These are phyloP conservation scores for Nyctalus aviator DNA, from an alignment of 2,797 vertebrate genomes.

Conservation along the genomic window DNA sequence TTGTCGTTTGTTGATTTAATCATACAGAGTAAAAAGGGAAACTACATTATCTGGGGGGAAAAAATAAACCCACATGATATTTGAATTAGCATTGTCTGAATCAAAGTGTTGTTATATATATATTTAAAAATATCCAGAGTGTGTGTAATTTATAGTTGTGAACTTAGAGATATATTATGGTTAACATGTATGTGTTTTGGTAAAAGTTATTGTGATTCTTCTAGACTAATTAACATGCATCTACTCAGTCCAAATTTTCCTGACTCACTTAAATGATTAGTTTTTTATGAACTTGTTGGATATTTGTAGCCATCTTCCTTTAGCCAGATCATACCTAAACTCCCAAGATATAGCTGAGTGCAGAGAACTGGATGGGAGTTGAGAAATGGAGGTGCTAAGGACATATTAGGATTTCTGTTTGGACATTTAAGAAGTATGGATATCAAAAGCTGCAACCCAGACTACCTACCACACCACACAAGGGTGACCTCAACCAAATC, in stretches of 20 bases:
- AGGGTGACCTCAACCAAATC: background rate
- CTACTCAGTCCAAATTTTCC: background rate
- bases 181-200: conserved; percentile 18
- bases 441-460: background rate
- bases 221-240: background rate
- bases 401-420: background rate
- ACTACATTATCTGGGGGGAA: background rate
- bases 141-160: background rate
- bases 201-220: background rate
- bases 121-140: background rate
- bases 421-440: background rate
- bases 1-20: no score
- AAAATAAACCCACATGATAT: background rate
- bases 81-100: conserved; percentile 33
- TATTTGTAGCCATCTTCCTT: conserved; percentile 5
- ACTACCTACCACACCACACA: background rate
- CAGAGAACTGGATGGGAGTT: background rate
- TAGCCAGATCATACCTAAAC: background rate
- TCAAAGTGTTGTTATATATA: background rate
- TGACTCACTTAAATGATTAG: background rate
- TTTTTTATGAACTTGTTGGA: conserved; percentile 14
- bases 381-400: background rate
- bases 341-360: background rate
- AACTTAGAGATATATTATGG: background rate
- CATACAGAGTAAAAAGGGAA: background rate